Evolutionary conservation across 2,797 vertebrate genomes (phyloP).

Genomic region (Falco berigora): DNA sequence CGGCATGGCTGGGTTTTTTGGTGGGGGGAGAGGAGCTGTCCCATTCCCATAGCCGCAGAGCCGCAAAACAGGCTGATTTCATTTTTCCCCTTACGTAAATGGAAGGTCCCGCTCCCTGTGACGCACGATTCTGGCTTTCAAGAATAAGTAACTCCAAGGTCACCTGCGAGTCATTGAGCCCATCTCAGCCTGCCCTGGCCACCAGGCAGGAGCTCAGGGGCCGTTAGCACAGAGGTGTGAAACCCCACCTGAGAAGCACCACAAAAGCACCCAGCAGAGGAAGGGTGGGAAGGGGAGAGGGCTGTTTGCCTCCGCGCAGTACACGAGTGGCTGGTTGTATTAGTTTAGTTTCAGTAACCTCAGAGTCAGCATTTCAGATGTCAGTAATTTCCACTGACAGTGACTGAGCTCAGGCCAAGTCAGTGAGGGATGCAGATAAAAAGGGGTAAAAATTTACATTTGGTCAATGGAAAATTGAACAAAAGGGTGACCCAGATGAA

Average conservation of each 20-base stretch:
- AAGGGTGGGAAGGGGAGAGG: background rate
- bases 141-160: background rate
- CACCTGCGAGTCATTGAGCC: background rate
- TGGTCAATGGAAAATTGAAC: background rate
- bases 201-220: background rate
- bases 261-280: background rate
- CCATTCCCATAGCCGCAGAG: background rate
- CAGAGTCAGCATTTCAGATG: slow-evolving; percentile 38
- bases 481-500: background rate
- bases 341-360: slow-evolving; percentile 35
- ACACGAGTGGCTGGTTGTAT: background rate
- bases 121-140: background rate
- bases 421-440: background rate
- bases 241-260: background rate
- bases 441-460: background rate
- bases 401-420: background rate
- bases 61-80: background rate
- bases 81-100: slow-evolving; percentile 28
- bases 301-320: background rate
- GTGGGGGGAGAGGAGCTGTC: background rate
- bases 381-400: slow-evolving; percentile 52
- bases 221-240: background rate
- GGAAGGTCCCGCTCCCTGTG: background rate
- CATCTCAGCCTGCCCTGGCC: background rate
- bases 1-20: background rate